Percentiles rank a stretch among this genome's conserved stretches.
These are phyloP conservation scores for Eupleurogrammus muticus DNA, from an alignment of 2,797 vertebrate genomes.

Conservation along the genomic window DNA sequence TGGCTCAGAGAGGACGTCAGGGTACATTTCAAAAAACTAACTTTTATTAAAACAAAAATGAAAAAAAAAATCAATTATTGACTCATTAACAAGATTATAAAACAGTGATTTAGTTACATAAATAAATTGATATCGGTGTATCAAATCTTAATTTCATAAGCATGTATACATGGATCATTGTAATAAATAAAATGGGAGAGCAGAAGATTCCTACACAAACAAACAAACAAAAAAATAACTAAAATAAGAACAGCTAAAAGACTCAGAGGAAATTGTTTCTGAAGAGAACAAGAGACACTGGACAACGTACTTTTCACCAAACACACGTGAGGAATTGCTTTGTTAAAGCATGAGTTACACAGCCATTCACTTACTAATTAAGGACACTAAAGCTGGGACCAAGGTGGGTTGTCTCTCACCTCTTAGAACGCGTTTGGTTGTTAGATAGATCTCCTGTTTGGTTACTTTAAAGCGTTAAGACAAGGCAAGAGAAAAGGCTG, in stretches of 20 bases:
- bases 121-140: conserved; percentile 99
- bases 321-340: conserved; percentile 90
- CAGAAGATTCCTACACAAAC: conserved; percentile 91
- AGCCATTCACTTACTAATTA: conserved; percentile 98
- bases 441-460: conserved; percentile 99
- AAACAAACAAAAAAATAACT: conserved; percentile 39
- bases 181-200: conserved; percentile 99
- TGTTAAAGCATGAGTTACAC: conserved; percentile 98
- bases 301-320: conserved; percentile 94
- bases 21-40: conserved; percentile 92
- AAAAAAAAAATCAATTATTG: conserved; percentile 87
- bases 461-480: conserved; percentile 99
- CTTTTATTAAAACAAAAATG: conserved; percentile 99
- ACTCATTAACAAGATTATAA: conserved; percentile 99
- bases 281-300: conserved; percentile 94
- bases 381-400: conserved; percentile 97
- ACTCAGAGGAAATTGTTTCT: conserved; percentile 94
- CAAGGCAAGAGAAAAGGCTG: conserved; percentile 99
- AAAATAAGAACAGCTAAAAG: conserved; percentile 77
- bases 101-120: conserved; percentile 99
- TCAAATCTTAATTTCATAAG: conserved; percentile 99
- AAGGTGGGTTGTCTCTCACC: conserved; percentile 93
- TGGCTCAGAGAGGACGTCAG: conserved; percentile 27
- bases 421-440: conserved; percentile 95
- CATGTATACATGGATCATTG: conserved; percentile 99